Evolutionary conservation across 2,797 vertebrate species (phyloP), one percentile per base, ranked within the genome.

Genomic region (Limosa lapponica): DNA sequence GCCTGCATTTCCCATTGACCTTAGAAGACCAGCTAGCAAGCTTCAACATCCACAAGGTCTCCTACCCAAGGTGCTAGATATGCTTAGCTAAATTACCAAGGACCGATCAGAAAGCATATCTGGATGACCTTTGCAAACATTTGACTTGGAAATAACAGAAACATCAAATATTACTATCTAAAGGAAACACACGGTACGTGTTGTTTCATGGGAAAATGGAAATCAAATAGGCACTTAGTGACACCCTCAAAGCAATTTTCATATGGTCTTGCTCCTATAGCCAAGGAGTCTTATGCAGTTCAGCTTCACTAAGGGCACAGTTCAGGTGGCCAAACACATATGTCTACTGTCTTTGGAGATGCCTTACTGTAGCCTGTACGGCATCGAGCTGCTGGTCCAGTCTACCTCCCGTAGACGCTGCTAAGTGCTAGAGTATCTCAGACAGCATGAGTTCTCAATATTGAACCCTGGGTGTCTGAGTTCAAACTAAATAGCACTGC

Each of bases 81-180:
- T 2, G 2, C 43, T 17, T 43, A 62, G n/a, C 1, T 59, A n/a
- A 82, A 87, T 70, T 86, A 71, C 55, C 57, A 64, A 25, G 43
- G 59, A 44, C n/a, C 4, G 6, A 48, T 8, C 4, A 8, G 25
- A 67, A 77, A 85, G 37, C 44, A 3, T 20, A 75, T 87, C 91
- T 88, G 87, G 41, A 25, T 88, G 75, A 85, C 90, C 82, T 86
- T 36, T 15, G 46, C 39, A 61, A 71, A 91, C 8, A 34, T 20
- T 37, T 88, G 52, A 71, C 81, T 92, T 61, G 39, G 43, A 17
- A 78, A 70, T 10, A 16, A 8, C 19, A 71, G 46, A 30, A 58
- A 48, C 11, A n/a, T 43, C 6, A 37, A 75, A 11, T 6, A 17
- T 41, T 27, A 19, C 66, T 95, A 90, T 82, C 82, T 69, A 61